These are phyloP conservation scores for Salvelinus fontinalis DNA, from an alignment of 2,113 vertebrate genomes.

Conservation along the genomic window DNA sequence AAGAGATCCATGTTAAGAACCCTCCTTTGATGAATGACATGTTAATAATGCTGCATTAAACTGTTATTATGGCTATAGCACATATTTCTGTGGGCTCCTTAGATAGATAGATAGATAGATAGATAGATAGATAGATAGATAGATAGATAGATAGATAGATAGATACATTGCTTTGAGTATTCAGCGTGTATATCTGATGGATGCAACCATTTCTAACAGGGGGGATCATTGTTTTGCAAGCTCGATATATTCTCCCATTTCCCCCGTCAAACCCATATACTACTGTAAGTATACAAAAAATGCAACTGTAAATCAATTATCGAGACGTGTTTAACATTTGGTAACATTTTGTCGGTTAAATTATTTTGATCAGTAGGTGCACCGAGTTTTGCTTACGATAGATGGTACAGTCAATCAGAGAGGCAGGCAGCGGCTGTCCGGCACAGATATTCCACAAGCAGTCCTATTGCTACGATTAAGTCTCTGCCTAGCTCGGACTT, in stretches of 20 bases:
- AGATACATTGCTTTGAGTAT: too few relatives aligned
- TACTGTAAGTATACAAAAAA: neutral
- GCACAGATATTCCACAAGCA: slow-evolving; percentile 38
- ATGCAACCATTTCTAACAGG: neutral
- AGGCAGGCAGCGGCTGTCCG: slow-evolving; percentile 33
- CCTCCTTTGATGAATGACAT: too few relatives aligned
- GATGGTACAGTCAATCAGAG: slow-evolving; percentile 58
- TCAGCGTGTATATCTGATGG: neutral
- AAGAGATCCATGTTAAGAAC: too few relatives aligned
- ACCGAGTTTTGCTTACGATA: neutral
- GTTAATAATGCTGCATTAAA: too few relatives aligned
- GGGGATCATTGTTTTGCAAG: neutral
- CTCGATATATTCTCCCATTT: neutral
- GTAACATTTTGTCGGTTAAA: too few relatives aligned
- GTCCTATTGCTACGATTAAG: slow-evolving; percentile 9
- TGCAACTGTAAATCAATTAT: neutral
- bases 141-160: too few relatives aligned
- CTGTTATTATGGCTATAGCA: too few relatives aligned
- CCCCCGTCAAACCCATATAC: neutral
- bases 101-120: too few relatives aligned
- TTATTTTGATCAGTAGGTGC: too few relatives aligned
- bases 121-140: too few relatives aligned
- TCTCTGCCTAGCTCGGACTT: neutral
- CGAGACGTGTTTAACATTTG: neutral
- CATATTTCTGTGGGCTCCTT: neutral